Evolutionary conservation across 1,140 invertebrate species (phyloP), one percentile per base, ranked within the genome.

Genomic region (Drosophila ohnishii): DNA sequence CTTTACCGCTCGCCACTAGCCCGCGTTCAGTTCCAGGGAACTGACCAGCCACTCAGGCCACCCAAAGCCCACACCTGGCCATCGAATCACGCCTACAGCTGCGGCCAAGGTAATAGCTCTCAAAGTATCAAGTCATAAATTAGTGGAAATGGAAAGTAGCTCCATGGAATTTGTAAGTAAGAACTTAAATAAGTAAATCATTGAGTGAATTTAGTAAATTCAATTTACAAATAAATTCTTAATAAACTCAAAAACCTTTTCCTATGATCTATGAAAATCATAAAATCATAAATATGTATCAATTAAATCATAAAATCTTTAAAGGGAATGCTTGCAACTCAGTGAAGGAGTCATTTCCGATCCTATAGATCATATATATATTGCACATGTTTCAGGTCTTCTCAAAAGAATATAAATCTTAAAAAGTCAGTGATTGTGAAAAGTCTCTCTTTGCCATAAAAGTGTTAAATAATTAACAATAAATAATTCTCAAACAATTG

Each of bases 41-140:
- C 62, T 82, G 80, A 70, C 80, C 80, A 83, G 79, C 75, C 70
- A 66, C 65, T 69, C 47, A 37, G 42, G 34, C 37, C 65, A 30
- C 16, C 45, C 39, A 34, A 7, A 19, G 3, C 45, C 59, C 51
- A 55, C 60, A 34, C 16, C 51, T 55, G 34, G 14, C 8, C 51
- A 55, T 3, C 10, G 14, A 56, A 32, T 61, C 30, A 16, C 62
- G 42, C 62, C 62, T 61, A 64, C 65, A 69, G 30, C 32, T 55
- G 62, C 32, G 65, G 45, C 13, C 61, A 69, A 37, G 16, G n/a
- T 8, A 34, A 14, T 45, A 44, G 65, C 13, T 42, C n/a, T 35
- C 2, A 11, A 19, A 34, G 25, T 5, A 11, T 8, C 25, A 10
- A 28, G 19, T 2, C 5, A 8, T 61, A 8, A 60, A 40, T 39